Base-by-base conservation (phyloP, 2,113 vertebrate genomes). In the Microcebus ravelobensis region DNA sequence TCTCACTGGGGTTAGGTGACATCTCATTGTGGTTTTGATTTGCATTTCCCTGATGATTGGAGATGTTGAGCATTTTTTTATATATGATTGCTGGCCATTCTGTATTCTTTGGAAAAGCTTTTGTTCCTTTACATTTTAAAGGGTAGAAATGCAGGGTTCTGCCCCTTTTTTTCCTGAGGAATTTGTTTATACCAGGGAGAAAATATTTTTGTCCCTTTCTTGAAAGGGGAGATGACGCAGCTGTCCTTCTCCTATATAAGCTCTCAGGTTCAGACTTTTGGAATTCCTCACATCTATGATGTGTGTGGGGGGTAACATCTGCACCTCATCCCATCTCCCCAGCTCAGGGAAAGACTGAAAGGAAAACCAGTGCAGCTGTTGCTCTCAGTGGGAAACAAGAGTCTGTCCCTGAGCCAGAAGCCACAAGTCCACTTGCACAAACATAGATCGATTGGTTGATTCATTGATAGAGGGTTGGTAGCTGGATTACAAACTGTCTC, bases 241-340 rank as follows among this genome's bases (percentile, higher is more conserved):
- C 31, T 17, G 3, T 20, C 2, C 8, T 2, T 11, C 11, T n/a
- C 73, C 13, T 23, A 2, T 0, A 10, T 3, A 6, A 45, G 25
- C 18, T 0, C 55, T 50, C 14, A 20, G 25, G 5, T 7, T 23
- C 48, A n/a, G 13, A 20, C 14, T 50, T 52, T 6, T 0, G 31
- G 55, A 27, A 23, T 48, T 39, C 21, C 21, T 80, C 12, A 12
- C 4, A 8, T 10, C 4, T 48, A 8, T 48, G 11, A 21, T 8
- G 1, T 36, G 67, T 34, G 59, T 0, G 0, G 6, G 48, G 31
- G 27, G 29, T 10, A 11, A 20, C 23, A 31, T 10, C 25, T 11
- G 14, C 11, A 12, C 55, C 3, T 5, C 3, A 0, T 6, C 50
- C 18, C 3, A 0, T n/a, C 34, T 11, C 5, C 20, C 42, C 36